phyloP scores from a whole-genome alignment of 53 echinoderm and acorn worm species.

The Stichopus horrens region DNA sequence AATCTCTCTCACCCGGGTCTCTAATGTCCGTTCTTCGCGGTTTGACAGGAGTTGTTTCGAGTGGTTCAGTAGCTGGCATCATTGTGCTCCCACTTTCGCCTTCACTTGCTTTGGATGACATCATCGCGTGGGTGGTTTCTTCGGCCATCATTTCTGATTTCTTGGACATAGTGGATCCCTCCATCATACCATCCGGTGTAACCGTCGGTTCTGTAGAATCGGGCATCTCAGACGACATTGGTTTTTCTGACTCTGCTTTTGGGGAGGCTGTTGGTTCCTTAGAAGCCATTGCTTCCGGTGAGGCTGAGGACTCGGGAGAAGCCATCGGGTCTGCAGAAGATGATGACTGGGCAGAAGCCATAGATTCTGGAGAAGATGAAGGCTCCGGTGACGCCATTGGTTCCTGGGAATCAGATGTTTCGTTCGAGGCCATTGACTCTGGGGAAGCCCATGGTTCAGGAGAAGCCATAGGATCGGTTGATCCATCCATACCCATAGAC shows the following conservation, averaged over 20 bases:
- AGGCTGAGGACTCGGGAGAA: neutral
- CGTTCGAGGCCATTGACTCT: neutral
- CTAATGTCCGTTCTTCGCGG: conserved; percentile 87
- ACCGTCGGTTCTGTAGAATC: neutral
- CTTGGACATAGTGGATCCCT: neutral
- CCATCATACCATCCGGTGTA: neutral
- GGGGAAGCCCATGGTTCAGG: neutral
- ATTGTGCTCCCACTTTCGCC: neutral
- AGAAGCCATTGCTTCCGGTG: neutral
- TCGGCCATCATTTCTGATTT: neutral
- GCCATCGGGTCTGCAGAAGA: neutral
- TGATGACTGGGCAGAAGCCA: neutral
- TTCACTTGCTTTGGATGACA: neutral
- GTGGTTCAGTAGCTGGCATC: neutral
- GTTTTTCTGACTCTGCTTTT: too few relatives aligned
- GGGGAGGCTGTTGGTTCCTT: neutral
- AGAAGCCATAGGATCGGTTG: conserved; percentile 3
- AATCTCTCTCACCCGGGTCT: conserved; percentile 62
- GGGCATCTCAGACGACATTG: neutral
- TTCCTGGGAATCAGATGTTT: neutral
- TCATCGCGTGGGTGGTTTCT: neutral
- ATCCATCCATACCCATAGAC: neutral
- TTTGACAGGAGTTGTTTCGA: conserved; percentile 42
- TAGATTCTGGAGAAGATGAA: neutral
- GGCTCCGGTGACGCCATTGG: neutral